Base-by-base conservation (phyloP, 2,113 vertebrate species). In the Echinops telfairi region DNA sequence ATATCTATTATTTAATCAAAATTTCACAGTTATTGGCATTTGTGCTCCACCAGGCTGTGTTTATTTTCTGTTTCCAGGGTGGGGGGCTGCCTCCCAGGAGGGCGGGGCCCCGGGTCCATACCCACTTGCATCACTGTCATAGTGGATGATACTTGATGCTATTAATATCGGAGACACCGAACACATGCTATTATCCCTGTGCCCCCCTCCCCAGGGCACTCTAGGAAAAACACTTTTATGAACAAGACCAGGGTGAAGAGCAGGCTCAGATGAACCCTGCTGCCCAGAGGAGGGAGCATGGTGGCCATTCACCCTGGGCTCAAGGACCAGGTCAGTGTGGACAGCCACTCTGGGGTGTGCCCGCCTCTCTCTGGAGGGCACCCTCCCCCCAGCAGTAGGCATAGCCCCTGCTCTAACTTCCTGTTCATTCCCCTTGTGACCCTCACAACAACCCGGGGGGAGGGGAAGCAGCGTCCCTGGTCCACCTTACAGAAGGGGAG, bases 1-100 rank as follows among this genome's bases (percentile, higher is more conserved):
- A 99, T 99, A 99, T 99, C 99, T 99, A 99, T 99, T 99, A 99
- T 99, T 99, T 99, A 99, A 99, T 99, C 99, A 99, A 99, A 99
- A 98, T 98, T 98, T 99, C 98, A 98, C 98, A 98, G 98, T 99
- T 98, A 98, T 98, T 98, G 98, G 97, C 98, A 97, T 98, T 98
- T 97, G 97, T 96, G 97, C 97, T 98, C 98, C 98, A 90, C 86
- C 97, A 98, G 97, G 97, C 99, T 99, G 98, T 99, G 98, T 99
- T 99, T 99, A 99, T 99, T 99, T 99, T 99, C 98, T 98, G 98
- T 98, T 98, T 98, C 98, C 97, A 97, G 95, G 97, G 97, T 97
- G 97, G 98, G 98, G 96, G 31, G 96, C 98, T 97, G 98, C 98
- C 98, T 98, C 98, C 98, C 97, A 97, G 98, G 97, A 97, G 95